Evolutionary conservation across 2,797 vertebrate species (phyloP).

Genomic region (Mergus octosetaceus): DNA sequence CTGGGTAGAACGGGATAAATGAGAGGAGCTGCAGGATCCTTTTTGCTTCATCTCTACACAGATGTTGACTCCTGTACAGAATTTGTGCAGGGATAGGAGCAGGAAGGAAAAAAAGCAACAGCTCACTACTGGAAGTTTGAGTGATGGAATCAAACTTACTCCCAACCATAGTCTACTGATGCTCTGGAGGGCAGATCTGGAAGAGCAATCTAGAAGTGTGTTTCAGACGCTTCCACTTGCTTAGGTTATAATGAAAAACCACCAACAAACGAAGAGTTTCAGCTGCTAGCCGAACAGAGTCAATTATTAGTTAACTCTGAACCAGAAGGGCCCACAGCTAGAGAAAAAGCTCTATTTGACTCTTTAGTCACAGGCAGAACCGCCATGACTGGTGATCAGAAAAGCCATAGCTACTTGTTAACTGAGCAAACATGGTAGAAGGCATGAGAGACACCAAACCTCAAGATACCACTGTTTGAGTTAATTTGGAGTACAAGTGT

Average conservation of each 20-base stretch:
- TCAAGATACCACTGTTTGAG: neutral
- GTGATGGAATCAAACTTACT: constrained; percentile 32
- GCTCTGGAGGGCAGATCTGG: constrained; percentile 29
- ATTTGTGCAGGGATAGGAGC: constrained; percentile 44
- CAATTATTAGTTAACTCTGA: constrained; percentile 28
- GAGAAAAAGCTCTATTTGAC: constrained; percentile 18
- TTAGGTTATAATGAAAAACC: neutral
- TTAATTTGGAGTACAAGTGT: neutral
- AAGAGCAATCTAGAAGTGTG: constrained; percentile 33
- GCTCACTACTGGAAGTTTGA: constrained; percentile 57
- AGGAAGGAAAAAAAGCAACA: constrained; percentile 37
- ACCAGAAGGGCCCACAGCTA: neutral
- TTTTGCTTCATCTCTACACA: constrained; percentile 59
- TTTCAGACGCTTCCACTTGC: constrained; percentile 17
- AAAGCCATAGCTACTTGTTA: neutral
- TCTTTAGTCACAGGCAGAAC: neutral
- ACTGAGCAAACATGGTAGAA: neutral
- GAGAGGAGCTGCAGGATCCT: constrained; percentile 29
- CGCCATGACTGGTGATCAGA: neutral
- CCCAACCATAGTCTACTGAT: constrained; percentile 36
- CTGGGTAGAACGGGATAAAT: constrained; percentile 41
- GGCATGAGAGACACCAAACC: neutral
- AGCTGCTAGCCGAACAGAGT: constrained; percentile 32
- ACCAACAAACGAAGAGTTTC: neutral
- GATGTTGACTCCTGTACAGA: constrained; percentile 14